Percentiles rank a stretch among this genome's conserved stretches.
Evolutionary conservation across 1,140 invertebrate species (phyloP).

Genomic region (Drosophila melanogaster): DNA sequence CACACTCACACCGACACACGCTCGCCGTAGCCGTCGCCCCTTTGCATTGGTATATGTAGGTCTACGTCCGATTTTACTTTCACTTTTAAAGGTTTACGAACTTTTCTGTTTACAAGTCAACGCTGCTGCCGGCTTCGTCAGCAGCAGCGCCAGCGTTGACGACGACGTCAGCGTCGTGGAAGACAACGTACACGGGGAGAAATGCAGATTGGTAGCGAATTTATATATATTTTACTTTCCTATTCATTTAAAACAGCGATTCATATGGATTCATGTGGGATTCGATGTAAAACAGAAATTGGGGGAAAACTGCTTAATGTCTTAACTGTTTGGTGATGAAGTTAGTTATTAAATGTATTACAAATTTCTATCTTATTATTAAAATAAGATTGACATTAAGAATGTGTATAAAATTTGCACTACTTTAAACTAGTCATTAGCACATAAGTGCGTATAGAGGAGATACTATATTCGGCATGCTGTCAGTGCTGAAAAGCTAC

Average conservation of each 20-base stretch:
- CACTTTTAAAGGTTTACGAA: constrained; percentile 85
- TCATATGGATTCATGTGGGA: no score
- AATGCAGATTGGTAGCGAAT: background rate
- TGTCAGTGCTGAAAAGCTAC: no score
- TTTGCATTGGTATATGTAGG: constrained; percentile 83
- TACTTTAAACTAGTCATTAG: no score
- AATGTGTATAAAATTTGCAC: no score
- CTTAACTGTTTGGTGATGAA: no score
- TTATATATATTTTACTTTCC: background rate
- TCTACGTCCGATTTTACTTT: constrained; percentile 84
- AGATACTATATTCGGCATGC: no score
- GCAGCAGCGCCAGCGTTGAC: constrained; percentile 23
- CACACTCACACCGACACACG: constrained; percentile 11
- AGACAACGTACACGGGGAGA: constrained; percentile 1
- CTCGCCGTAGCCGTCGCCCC: constrained; percentile 31
- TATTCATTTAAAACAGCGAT: background rate
- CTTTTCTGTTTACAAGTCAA: constrained; percentile 84
- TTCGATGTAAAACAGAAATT: no score
- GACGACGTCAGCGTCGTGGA: constrained; percentile 28
- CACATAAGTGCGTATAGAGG: no score
- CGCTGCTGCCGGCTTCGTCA: constrained; percentile 46
- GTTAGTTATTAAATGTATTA: no score
- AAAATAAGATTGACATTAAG: no score
- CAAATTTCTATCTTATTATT: no score
- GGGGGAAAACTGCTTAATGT: no score